Evolutionary conservation across 1,140 invertebrate genomes (phyloP).

Genomic region (Anastrepha obliqua): DNA sequence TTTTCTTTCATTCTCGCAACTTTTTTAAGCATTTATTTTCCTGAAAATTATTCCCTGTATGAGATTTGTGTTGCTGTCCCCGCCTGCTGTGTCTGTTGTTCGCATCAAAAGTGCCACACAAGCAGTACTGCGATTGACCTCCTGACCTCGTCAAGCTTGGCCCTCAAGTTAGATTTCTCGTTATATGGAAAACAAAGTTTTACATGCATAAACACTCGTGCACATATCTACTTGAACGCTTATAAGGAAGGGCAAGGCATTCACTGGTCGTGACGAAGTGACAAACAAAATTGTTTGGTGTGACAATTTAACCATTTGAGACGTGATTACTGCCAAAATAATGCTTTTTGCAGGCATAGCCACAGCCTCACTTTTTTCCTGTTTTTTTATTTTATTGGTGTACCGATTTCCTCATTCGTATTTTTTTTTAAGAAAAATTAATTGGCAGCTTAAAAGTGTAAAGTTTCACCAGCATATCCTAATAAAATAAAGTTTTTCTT

Average conservation of each 20-base stretch:
- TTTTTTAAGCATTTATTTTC: neutral
- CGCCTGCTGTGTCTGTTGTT: neutral
- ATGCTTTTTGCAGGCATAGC: conserved; percentile 3
- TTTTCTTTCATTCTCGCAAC: too few species aligned
- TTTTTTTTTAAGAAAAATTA: neutral
- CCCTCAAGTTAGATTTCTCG: conserved; percentile 4
- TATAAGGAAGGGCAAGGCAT: conserved; percentile 51
- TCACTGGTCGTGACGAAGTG: conserved; percentile 38
- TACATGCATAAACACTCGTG: neutral
- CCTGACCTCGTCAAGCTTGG: conserved; percentile 22
- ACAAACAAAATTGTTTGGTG: conserved; percentile 18
- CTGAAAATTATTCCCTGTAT: neutral
- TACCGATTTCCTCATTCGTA: neutral
- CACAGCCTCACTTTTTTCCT: conserved; percentile 24
- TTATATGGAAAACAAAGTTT: conserved; percentile 28
- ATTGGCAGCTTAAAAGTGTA: conserved; percentile 6
- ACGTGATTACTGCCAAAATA: conserved; percentile 45
- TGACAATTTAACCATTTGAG: conserved; percentile 50
- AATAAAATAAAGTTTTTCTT: neutral
- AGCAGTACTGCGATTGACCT: conserved; percentile 1
- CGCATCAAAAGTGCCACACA: conserved; percentile 20
- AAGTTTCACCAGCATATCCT: neutral
- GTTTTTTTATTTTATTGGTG: neutral
- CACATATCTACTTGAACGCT: neutral
- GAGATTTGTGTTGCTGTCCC: neutral